Percentiles rank a stretch among this genome's conserved stretches.
These are phyloP conservation scores for Pseudolycoriella hygida DNA, from an alignment of 2,888 invertebrate species.

Conservation along the genomic window DNA sequence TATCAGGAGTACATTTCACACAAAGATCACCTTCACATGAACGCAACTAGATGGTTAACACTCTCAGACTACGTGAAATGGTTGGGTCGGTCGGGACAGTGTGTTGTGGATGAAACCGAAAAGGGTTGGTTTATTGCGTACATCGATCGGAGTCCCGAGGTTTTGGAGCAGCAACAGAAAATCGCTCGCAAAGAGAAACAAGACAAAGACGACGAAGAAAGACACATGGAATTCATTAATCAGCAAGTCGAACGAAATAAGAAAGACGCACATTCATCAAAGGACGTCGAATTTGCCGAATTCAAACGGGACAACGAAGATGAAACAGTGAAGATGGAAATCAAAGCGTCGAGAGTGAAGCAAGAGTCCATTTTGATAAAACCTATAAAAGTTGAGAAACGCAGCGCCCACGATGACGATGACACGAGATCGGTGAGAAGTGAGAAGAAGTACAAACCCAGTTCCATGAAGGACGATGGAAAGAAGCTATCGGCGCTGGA, in stretches of 20 bases:
- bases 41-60: slow-evolving; percentile 92
- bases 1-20: slow-evolving; percentile 96
- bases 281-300: slow-evolving; percentile 37
- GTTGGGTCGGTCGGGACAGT: slow-evolving; percentile 79
- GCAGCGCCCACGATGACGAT: slow-evolving; percentile 8
- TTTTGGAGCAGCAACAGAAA: slow-evolving; percentile 64
- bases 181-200: slow-evolving; percentile 75
- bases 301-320: slow-evolving; percentile 49
- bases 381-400: slow-evolving; percentile 6
- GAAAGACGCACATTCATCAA: slow-evolving; percentile 20
- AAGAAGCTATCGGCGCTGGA: slow-evolving; percentile 45
- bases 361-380: not conserved
- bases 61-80: slow-evolving; percentile 92
- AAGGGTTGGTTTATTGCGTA: slow-evolving; percentile 79
- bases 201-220: slow-evolving; percentile 91
- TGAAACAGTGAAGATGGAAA: slow-evolving; percentile 42
- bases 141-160: slow-evolving; percentile 81
- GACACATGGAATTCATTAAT: slow-evolving; percentile 70
- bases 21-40: slow-evolving; percentile 93
- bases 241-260: slow-evolving; percentile 62
- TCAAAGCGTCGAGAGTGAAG: slow-evolving; percentile 23
- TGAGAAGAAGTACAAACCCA: slow-evolving; percentile 11
- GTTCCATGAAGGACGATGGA: slow-evolving; percentile 13
- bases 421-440: slow-evolving; percentile 8
- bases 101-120: slow-evolving; percentile 87